Conservation (phyloP, 2,888 invertebrate species). For the Tipula vernalis region DNA sequence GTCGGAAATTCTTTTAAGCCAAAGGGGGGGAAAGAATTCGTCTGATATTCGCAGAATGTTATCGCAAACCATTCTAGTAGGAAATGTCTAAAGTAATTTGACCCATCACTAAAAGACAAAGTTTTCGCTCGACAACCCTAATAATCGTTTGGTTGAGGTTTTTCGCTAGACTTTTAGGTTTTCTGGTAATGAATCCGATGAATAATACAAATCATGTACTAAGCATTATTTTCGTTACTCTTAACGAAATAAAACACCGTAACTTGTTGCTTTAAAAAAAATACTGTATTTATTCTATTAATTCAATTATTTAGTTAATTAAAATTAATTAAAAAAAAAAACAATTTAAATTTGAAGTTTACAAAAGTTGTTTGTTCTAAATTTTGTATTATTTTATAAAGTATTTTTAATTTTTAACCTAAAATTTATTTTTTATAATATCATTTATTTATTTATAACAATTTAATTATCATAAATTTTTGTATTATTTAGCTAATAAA, state of each 20-base stretch:
- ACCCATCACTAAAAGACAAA: too few species aligned
- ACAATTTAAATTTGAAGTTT: neutral
- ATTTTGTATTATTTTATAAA: neutral
- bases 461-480: neutral
- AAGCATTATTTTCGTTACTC: too few species aligned
- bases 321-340: neutral
- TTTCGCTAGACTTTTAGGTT: too few species aligned
- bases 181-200: too few species aligned
- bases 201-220: too few species aligned
- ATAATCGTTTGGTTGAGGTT: too few species aligned
- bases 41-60: too few species aligned
- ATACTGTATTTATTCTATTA: constrained; percentile 4
- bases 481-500: neutral
- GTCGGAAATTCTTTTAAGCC: too few species aligned
- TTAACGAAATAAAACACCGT: neutral
- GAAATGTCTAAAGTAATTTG: too few species aligned
- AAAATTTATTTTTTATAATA: neutral
- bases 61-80: too few species aligned
- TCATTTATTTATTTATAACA: neutral
- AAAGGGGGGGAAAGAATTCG: too few species aligned
- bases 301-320: neutral
- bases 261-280: neutral
- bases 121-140: too few species aligned
- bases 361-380: neutral
- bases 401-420: neutral